Base-by-base conservation (phyloP, 2,888 invertebrate species). In the Lysandra coridon region DNA sequence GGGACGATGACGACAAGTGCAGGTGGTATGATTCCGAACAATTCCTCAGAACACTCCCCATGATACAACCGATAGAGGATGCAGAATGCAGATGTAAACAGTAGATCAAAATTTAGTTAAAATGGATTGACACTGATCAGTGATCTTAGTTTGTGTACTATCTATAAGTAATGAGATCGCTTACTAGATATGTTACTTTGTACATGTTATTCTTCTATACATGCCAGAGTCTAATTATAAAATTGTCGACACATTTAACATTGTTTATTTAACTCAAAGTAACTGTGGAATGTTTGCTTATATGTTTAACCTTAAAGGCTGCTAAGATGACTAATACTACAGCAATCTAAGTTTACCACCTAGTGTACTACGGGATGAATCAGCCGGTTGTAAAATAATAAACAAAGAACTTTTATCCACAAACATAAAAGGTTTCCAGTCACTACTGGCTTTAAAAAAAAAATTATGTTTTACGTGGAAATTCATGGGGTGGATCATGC, bases 391-490 rank as follows among this genome's bases (percentile, higher is more conserved):
- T 78, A 77, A 82, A 81, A 82, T 81, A 83, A 84, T 83, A 85
- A 86, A 84, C 84, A 85, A 84, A 83, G 79, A 49, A 53, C 49
- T 75, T 62, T 75, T 79, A 57, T 78, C 73, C 33, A 14, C 73
- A 79, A 79, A 75, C 33, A 44, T 62, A 79, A 57, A 44, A 44
- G 75, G 62, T 62, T 62, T 69, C 10, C 14, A 14, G 44, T 23
- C 3, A 12, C 12, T 80, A 83, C 84, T 85, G 84, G 84, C 83
- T 80, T 69, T 83, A 84, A 85, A 85, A 78, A 80, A 75, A 78
- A 80, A 69, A 76, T 53, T 17, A 78, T 75, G 57, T 79, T 49
- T 82, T 83, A 86, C 86, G 86, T 81, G 80, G 81, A 78, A 2
- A 73, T 78, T 30, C n/a, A 78, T 1, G 30, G 53, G n/a, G 78